phyloP scores from a whole-genome alignment of 2,113 vertebrate genomes.

The Acrocephalus kingi region DNA sequence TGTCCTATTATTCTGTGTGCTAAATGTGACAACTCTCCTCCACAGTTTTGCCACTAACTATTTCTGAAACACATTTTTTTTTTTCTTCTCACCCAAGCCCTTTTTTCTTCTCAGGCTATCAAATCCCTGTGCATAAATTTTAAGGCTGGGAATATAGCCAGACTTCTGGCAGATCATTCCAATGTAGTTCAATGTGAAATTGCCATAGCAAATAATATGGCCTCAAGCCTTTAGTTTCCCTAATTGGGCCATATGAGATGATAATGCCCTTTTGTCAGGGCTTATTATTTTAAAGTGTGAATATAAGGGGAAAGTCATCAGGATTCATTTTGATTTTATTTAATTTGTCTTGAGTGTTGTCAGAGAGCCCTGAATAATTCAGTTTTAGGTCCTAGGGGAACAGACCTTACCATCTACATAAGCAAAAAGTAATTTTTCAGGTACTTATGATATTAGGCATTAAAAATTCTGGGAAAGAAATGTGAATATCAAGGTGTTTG shows the following conservation, averaged over 20 bases:
- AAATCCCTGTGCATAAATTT: neutral
- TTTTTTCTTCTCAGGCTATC: neutral
- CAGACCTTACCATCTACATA: conserved; percentile 43
- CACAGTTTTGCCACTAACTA: neutral
- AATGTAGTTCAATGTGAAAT: neutral
- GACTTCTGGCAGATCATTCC: neutral
- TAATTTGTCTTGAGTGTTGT: conserved; percentile 58
- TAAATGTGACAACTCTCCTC: neutral
- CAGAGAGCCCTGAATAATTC: conserved; percentile 59
- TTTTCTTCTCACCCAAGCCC: neutral
- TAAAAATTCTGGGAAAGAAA: conserved; percentile 27
- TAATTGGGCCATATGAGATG: conserved; percentile 58
- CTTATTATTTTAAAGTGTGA: conserved; percentile 58
- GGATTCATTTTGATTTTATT: conserved; percentile 57
- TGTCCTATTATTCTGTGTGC: neutral
- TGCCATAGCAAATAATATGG: neutral
- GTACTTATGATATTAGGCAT: neutral
- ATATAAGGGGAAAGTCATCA: conserved; percentile 14
- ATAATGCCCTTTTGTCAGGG: conserved; percentile 41
- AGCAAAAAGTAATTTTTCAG: conserved; percentile 46
- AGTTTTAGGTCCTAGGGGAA: conserved; percentile 33
- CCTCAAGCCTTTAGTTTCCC: conserved; percentile 11
- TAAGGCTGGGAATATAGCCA: conserved; percentile 11
- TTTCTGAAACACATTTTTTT: neutral
- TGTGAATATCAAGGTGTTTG: neutral